Conservation (phyloP, 2,888 invertebrate genomes). For the Drosophila eohydei region DNA sequence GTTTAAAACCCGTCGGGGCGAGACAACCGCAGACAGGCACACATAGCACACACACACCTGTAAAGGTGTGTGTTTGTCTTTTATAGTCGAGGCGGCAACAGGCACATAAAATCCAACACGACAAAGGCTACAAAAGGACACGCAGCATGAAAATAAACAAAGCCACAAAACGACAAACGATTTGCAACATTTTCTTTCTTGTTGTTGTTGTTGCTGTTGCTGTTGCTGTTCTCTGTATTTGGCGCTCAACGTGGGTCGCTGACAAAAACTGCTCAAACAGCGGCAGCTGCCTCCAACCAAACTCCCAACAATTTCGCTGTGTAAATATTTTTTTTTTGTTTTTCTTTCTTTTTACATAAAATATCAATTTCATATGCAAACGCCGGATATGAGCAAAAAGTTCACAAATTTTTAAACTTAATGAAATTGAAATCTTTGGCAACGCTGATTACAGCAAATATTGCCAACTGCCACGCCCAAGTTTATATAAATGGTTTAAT, state of each 20-base stretch:
- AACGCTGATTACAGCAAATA: slow-evolving; percentile 19
- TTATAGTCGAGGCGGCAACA: slow-evolving; percentile 52
- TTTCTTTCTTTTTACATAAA: slow-evolving; percentile 71
- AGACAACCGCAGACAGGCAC: slow-evolving; percentile 47
- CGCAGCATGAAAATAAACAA: slow-evolving; percentile 66
- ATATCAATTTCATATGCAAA: slow-evolving; percentile 75
- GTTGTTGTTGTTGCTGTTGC: background rate
- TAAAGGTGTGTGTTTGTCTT: slow-evolving; percentile 14
- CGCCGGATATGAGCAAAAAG: slow-evolving; percentile 61
- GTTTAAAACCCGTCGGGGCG: slow-evolving; percentile 57
- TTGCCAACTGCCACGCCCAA: slow-evolving; percentile 16
- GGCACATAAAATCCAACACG: slow-evolving; percentile 51
- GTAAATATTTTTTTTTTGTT: background rate
- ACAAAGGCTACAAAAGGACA: slow-evolving; percentile 48
- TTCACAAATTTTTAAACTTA: slow-evolving; percentile 49
- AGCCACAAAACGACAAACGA: slow-evolving; percentile 68
- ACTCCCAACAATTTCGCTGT: background rate
- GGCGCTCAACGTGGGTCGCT: slow-evolving; percentile 18
- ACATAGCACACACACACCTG: background rate
- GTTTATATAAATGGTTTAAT: slow-evolving; percentile 70
- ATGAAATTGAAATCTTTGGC: slow-evolving; percentile 67
- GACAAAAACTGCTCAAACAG: slow-evolving; percentile 61
- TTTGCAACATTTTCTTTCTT: slow-evolving; percentile 30
- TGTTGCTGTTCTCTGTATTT: background rate
- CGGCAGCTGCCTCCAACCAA: slow-evolving; percentile 36